Percentiles rank a stretch among this genome's conserved stretches.
phyloP scores from a whole-genome alignment of 2,113 vertebrate genomes.

The Quiscalus mexicanus region DNA sequence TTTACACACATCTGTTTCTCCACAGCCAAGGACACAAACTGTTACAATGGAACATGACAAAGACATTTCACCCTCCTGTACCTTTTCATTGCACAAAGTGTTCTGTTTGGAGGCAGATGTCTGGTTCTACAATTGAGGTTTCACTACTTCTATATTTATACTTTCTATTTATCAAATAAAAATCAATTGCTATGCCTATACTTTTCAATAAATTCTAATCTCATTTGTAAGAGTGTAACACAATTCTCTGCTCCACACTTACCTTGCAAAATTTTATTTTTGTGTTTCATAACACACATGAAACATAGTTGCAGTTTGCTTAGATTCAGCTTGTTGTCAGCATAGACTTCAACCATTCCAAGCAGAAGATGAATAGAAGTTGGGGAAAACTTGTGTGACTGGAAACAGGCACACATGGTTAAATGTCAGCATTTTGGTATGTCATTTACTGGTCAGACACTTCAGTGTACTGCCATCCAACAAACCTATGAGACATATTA shows the following conservation, averaged over 20 bases:
- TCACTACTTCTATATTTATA: not conserved
- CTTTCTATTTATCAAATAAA: not conserved
- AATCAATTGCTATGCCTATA: not conserved
- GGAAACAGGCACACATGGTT: constrained; percentile 26
- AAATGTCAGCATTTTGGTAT: constrained; percentile 52
- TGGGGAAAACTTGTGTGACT: not conserved
- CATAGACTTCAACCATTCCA: not conserved
- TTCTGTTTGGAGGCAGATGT: not conserved
- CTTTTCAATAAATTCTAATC: not conserved
- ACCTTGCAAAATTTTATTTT: constrained; percentile 13
- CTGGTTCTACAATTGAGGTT: not conserved
- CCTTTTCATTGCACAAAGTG: not conserved
- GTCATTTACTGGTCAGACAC: constrained; percentile 49
- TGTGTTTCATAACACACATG: not conserved
- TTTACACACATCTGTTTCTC: not conserved
- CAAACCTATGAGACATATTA: constrained; percentile 60
- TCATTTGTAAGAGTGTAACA: not conserved
- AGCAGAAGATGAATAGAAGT: not conserved
- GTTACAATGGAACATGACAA: not conserved
- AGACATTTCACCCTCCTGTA: not conserved
- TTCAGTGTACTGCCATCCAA: constrained; percentile 44
- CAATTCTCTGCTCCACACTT: not conserved
- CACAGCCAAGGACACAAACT: not conserved
- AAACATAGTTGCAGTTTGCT: not conserved
- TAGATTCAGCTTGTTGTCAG: not conserved